Percentiles rank a stretch among this genome's conserved stretches.
These are phyloP conservation scores for Drosophila subobscura DNA, from an alignment of 1,140 invertebrate genomes.

Conservation along the genomic window DNA sequence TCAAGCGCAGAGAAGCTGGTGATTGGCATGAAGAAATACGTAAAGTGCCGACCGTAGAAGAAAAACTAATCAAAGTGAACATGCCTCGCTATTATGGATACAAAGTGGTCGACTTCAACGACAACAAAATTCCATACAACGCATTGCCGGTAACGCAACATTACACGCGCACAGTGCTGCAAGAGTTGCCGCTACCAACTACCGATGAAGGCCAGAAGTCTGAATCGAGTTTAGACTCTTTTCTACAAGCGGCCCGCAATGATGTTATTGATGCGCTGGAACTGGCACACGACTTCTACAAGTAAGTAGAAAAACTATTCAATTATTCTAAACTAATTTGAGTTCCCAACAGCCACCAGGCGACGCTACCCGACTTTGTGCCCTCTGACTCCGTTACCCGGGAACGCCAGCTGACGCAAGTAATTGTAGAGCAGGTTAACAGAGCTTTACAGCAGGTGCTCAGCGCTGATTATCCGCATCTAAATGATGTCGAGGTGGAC, in stretches of 20 bases:
- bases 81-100: slow-evolving; percentile 92
- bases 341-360: slow-evolving; percentile 56
- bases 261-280: slow-evolving; percentile 68
- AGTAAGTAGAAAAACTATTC: slow-evolving; percentile 20
- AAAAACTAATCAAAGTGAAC: slow-evolving; percentile 92
- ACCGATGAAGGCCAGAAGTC: slow-evolving; percentile 77
- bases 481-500: slow-evolving; percentile 88
- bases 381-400: slow-evolving; percentile 47
- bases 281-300: slow-evolving; percentile 60
- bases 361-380: slow-evolving; percentile 55
- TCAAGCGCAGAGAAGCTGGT: slow-evolving; percentile 82
- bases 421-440: slow-evolving; percentile 88
- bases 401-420: slow-evolving; percentile 60
- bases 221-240: slow-evolving; percentile 58
- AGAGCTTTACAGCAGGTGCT: slow-evolving; percentile 87
- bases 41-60: slow-evolving; percentile 89
- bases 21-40: slow-evolving; percentile 86
- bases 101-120: slow-evolving; percentile 86
- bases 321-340: neutral
- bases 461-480: slow-evolving; percentile 85
- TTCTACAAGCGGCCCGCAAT: slow-evolving; percentile 52
- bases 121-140: slow-evolving; percentile 87
- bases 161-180: slow-evolving; percentile 89
- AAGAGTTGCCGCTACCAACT: slow-evolving; percentile 83
- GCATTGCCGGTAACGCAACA: slow-evolving; percentile 87